Evolutionary conservation across 2,797 vertebrate species (phyloP).

Genomic region (Morus bassanus): DNA sequence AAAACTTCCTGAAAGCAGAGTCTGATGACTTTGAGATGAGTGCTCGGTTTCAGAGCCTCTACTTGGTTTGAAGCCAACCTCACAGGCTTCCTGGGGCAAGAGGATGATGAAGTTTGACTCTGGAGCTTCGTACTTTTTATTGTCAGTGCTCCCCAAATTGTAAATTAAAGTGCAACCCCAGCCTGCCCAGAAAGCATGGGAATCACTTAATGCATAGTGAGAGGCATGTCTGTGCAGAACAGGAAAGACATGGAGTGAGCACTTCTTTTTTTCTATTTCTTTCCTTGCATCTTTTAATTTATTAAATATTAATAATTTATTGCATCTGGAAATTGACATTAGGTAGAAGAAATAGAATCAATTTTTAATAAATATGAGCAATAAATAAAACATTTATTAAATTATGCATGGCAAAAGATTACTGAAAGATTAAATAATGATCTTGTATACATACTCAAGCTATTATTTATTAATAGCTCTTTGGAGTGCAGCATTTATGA

Average conservation of each 20-base stretch:
- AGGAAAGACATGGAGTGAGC: neutral
- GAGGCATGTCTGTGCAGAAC: neutral
- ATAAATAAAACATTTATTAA: slow-evolving; percentile 81
- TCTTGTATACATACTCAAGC: slow-evolving; percentile 73
- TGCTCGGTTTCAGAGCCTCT: neutral
- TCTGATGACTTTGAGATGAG: neutral
- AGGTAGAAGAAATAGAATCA: slow-evolving; percentile 74
- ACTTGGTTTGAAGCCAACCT: neutral
- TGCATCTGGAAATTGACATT: slow-evolving; percentile 38
- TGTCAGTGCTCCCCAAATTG: neutral
- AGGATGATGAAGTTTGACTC: neutral
- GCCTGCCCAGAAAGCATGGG: neutral
- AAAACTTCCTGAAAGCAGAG: neutral
- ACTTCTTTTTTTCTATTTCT: neutral
- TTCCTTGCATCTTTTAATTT: slow-evolving; percentile 43
- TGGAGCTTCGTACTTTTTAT: neutral
- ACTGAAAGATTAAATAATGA: slow-evolving; percentile 82
- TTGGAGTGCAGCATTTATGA: slow-evolving; percentile 49
- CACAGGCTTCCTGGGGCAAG: neutral
- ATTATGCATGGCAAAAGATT: slow-evolving; percentile 78
- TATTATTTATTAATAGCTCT: slow-evolving; percentile 74
- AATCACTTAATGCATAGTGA: neutral
- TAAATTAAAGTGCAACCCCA: neutral
- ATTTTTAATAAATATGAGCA: slow-evolving; percentile 79
- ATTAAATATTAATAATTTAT: slow-evolving; percentile 63